Evolutionary conservation across 2,797 vertebrate genomes (phyloP).

Genomic region (Myotis pilosus): DNA sequence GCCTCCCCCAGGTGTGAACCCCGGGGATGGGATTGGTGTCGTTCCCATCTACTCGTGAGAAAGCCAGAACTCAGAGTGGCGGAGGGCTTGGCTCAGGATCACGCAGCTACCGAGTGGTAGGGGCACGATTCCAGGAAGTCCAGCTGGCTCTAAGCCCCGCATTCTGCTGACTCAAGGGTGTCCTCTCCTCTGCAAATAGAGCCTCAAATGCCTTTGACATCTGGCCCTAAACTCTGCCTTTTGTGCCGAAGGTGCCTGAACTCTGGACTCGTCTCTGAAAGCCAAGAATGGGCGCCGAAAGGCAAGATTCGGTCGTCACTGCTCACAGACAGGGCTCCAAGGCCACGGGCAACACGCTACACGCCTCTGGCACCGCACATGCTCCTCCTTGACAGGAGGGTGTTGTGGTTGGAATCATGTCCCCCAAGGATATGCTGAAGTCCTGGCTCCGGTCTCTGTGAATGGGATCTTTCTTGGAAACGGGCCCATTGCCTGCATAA

Average conservation of each 20-base stretch:
- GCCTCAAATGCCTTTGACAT: neutral
- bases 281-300: neutral
- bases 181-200: neutral
- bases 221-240: neutral
- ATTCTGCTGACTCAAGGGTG: neutral
- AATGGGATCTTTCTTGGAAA: neutral
- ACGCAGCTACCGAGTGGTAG: too few relatives aligned
- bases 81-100: neutral
- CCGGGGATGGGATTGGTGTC: neutral
- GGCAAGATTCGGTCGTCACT: neutral
- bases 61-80: neutral
- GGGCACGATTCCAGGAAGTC: neutral
- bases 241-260: neutral
- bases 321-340: neutral
- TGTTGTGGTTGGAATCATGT: neutral
- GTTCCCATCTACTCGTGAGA: neutral
- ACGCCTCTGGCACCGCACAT: accelerated
- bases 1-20: neutral
- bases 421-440: neutral
- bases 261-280: neutral
- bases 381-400: neutral
- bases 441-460: too few relatives aligned
- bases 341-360: too few relatives aligned
- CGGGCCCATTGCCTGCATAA: neutral
- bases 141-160: neutral